Conservation (phyloP, 2,888 invertebrate species). For the Oligia latruncula region DNA sequence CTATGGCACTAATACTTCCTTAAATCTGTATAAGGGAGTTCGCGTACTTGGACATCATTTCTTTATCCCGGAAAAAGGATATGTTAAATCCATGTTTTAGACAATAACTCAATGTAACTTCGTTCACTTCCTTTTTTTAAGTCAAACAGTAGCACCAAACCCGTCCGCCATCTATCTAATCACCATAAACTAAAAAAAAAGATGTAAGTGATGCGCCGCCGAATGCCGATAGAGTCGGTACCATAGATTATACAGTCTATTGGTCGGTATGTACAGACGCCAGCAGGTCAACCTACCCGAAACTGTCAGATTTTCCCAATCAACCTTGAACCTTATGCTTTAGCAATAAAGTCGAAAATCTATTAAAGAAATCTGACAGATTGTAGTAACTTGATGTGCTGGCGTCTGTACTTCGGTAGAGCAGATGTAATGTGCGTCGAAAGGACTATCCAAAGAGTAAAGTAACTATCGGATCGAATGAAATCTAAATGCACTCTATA, state of each 20-base stretch:
- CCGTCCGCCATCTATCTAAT: conserved; percentile 57
- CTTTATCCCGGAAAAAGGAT: conserved; percentile 19
- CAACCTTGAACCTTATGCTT: too few species aligned
- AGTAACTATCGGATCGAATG: not conserved
- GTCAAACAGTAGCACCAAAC: conserved; percentile 55
- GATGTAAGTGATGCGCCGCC: conserved; percentile 41
- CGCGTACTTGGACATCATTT: conserved; percentile 19
- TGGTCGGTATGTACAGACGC: too few species aligned
- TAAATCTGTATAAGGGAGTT: conserved; percentile 27
- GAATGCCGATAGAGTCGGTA: not conserved
- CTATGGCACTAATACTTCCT: conserved; percentile 76
- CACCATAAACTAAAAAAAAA: conserved; percentile 25
- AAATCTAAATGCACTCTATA: not conserved
- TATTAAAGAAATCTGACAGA: too few species aligned
- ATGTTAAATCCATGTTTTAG: conserved; percentile 37
- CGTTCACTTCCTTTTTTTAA: conserved; percentile 48
- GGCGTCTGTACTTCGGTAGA: not conserved
- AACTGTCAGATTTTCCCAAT: too few species aligned
- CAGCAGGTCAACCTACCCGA: too few species aligned
- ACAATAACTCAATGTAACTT: conserved; percentile 30
- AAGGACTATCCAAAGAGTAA: not conserved
- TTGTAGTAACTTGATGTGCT: too few species aligned
- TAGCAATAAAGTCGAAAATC: too few species aligned
- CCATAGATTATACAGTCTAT: too few species aligned
- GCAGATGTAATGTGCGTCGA: not conserved